Evolutionary conservation across 92 coral and sea anemone species (phyloP).

Genomic region (Muricea muricata): DNA sequence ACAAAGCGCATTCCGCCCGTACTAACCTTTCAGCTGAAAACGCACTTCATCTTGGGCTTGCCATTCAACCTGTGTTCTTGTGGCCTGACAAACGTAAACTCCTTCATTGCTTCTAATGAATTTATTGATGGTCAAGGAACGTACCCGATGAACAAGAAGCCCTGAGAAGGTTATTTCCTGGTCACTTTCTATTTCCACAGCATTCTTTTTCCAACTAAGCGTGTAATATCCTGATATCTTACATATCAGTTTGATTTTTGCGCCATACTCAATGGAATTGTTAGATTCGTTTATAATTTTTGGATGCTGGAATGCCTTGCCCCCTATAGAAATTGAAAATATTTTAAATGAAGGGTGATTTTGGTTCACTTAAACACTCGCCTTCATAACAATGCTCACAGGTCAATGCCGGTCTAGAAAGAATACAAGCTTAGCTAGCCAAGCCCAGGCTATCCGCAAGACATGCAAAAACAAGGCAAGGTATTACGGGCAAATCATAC

Average conservation of each 20-base stretch:
- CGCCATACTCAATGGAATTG: background rate
- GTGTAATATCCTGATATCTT: background rate
- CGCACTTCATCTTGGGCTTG: background rate
- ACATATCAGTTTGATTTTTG: background rate
- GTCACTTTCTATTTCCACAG: background rate
- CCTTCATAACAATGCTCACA: no score
- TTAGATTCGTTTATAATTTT: background rate
- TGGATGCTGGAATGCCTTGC: conserved; percentile 1
- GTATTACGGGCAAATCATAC: no score
- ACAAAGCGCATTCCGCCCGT: background rate
- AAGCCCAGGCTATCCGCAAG: no score
- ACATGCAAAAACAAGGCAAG: no score
- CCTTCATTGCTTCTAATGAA: background rate
- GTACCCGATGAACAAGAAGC: no score
- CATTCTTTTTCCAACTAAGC: background rate
- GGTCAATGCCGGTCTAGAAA: no score
- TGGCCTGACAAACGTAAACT: background rate
- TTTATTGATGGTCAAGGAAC: background rate
- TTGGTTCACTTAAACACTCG: no score
- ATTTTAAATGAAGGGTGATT: background rate
- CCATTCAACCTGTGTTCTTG: background rate
- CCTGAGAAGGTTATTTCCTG: background rate
- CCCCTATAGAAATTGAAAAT: background rate
- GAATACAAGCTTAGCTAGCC: no score
- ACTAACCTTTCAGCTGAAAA: background rate